Conservation (phyloP, 2,888 invertebrate species). For the Disparrhopalites patrizii region DNA sequence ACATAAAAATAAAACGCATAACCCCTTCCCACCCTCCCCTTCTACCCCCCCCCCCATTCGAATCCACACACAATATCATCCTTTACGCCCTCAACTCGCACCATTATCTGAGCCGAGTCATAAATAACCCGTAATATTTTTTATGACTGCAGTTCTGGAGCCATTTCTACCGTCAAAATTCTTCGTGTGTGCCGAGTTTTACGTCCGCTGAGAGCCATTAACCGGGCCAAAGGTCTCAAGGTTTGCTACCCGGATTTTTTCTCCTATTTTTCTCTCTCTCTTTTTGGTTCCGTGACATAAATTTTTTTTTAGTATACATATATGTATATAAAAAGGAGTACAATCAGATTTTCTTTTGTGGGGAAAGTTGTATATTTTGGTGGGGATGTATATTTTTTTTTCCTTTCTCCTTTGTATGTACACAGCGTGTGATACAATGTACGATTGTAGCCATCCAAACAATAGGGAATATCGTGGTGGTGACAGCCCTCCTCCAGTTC, state of each 20-base stretch:
- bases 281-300: background rate
- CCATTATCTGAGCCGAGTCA: too few species aligned
- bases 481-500: constrained; percentile 61
- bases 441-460: constrained; percentile 57
- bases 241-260: too few species aligned
- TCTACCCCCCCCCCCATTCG: too few species aligned
- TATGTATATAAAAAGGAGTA: background rate
- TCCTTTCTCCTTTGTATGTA: constrained; percentile 15
- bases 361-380: background rate
- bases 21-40: too few species aligned
- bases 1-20: too few species aligned
- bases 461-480: constrained; percentile 60
- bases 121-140: too few species aligned
- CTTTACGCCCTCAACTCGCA: too few species aligned
- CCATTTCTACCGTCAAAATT: constrained; percentile 61
- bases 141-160: constrained; percentile 49
- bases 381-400: background rate
- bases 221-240: constrained; percentile 61
- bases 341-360: background rate
- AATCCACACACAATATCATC: too few species aligned
- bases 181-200: constrained; percentile 59
- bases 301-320: background rate
- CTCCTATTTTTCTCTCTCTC: too few species aligned
- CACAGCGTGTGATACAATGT: constrained; percentile 61
- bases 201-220: constrained; percentile 61